Evolutionary conservation across 35 echinoderm and acorn worm species (phyloP).

Genomic region (Ophiothrix spiculata): DNA sequence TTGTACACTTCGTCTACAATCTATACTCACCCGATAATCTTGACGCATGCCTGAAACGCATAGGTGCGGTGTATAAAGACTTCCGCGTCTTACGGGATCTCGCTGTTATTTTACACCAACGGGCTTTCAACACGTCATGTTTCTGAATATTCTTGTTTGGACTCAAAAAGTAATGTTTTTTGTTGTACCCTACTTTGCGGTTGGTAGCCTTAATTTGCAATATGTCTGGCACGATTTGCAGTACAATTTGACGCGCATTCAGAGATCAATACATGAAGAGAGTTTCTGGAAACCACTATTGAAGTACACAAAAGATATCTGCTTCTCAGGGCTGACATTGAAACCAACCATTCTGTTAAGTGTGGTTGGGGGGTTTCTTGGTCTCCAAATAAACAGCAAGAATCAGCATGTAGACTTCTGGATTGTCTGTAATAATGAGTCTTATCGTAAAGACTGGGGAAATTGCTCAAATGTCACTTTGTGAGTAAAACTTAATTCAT

Average conservation of each 20-base stretch:
- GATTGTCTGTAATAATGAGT: conserved; percentile 19
- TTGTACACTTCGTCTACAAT: conserved; percentile 7
- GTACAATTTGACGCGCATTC: conserved; percentile 8
- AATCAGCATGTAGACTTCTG: conserved; percentile 41
- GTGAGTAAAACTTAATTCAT: too few relatives aligned
- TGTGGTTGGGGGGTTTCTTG: conserved; percentile 32
- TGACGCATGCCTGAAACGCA: neutral
- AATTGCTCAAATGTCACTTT: neutral
- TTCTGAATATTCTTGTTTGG: conserved; percentile 47
- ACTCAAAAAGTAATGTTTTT: conserved; percentile 65
- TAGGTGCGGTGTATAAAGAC: neutral
- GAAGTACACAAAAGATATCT: conserved; percentile 18
- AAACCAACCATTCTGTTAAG: conserved; percentile 46
- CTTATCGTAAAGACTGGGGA: neutral
- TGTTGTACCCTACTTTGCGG: conserved; percentile 32
- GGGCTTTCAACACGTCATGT: neutral
- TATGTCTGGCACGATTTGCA: conserved; percentile 35
- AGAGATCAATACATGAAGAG: neutral
- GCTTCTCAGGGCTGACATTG: neutral
- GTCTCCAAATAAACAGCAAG: conserved; percentile 12
- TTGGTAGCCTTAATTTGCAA: conserved; percentile 45
- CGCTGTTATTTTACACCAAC: neutral
- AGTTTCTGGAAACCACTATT: conserved; percentile 26
- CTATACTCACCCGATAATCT: neutral
- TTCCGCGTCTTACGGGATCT: conserved; percentile 26